phyloP scores from a whole-genome alignment of 2,888 invertebrate species.

The Dinocampus coccinellae region DNA sequence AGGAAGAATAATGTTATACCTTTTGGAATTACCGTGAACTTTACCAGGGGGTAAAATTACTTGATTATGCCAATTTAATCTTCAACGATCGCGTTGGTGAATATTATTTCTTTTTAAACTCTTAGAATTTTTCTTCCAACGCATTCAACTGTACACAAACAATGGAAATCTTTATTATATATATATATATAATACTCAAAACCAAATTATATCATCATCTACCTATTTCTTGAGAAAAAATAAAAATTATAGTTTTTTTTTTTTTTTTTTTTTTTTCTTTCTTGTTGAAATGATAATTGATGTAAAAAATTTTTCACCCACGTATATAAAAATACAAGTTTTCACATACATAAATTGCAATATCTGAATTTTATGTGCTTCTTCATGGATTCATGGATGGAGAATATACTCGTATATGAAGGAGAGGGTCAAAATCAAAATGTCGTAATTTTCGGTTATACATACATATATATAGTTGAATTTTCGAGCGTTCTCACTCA shows the following conservation, averaged over 20 bases:
- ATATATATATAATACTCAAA: background rate
- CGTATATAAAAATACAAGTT: background rate
- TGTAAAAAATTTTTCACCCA: no score
- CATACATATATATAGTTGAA: constrained; percentile 36
- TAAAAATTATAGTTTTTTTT: no score
- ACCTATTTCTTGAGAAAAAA: no score
- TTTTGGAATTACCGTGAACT: constrained; percentile 6
- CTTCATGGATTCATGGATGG: no score
- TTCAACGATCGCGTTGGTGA: background rate
- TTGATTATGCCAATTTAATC: constrained; percentile 13
- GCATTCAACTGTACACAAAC: no score
- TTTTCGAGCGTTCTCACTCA: constrained; percentile 47
- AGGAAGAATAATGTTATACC: background rate
- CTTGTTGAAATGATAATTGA: no score
- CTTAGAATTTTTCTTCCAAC: background rate
- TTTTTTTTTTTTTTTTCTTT: no score
- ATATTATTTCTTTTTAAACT: constrained; percentile 2
- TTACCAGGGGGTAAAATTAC: background rate
- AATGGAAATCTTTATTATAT: background rate
- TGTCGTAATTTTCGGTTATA: constrained; percentile 57
- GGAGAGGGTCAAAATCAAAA: constrained; percentile 45
- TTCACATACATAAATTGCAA: background rate
- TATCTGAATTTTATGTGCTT: constrained; percentile 13
- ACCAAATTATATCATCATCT: background rate
- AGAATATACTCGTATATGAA: no score